phyloP scores from a whole-genome alignment of 2,888 invertebrate genomes.

The Sepioteuthis lessoniana region DNA sequence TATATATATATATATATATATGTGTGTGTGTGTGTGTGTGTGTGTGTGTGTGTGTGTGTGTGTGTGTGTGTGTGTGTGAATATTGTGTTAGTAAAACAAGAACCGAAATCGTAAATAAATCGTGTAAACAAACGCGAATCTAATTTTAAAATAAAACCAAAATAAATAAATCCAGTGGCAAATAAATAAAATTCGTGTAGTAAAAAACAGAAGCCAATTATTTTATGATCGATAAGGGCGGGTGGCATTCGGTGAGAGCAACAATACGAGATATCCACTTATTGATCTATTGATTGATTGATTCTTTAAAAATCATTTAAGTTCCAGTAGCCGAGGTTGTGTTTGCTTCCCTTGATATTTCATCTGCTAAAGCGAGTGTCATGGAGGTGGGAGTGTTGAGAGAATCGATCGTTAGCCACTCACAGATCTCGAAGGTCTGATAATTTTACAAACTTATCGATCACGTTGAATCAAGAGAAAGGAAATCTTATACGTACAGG shows the following conservation, averaged over 20 bases:
- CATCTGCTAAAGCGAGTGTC: not conserved
- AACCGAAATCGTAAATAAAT: not conserved
- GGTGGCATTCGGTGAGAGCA: not conserved
- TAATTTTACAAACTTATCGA: not conserved
- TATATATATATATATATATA: too few species aligned
- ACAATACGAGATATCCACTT: not conserved
- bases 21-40: too few species aligned
- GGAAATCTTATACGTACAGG: not conserved
- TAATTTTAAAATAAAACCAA: not conserved
- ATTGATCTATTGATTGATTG: not conserved
- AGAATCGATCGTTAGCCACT: not conserved
- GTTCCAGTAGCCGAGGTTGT: not conserved
- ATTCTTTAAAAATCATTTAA: not conserved
- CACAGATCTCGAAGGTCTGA: slow-evolving; percentile 2
- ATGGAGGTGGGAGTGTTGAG: not conserved
- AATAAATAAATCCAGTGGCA: not conserved
- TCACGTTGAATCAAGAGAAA: not conserved
- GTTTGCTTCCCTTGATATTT: not conserved
- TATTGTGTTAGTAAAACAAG: too few species aligned
- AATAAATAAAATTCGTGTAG: not conserved
- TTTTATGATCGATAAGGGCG: not conserved
- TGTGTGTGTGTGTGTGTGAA: too few species aligned
- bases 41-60: too few species aligned
- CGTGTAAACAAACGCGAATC: not conserved
- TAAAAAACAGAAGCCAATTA: not conserved